Evolutionary conservation across 2,888 invertebrate species (phyloP).

Genomic region (Portevinia maculata): DNA sequence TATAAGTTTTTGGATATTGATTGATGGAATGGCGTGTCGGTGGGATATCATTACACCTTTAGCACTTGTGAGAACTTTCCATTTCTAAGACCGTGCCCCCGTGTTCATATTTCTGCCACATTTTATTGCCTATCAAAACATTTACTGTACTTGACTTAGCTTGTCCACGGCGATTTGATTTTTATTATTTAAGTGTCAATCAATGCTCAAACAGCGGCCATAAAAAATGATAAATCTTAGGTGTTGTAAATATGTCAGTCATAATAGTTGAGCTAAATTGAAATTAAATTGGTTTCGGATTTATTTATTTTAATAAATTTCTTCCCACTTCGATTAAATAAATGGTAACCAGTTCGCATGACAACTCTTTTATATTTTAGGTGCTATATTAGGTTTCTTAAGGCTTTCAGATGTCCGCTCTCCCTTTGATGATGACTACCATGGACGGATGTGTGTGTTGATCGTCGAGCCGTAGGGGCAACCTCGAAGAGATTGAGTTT

Average conservation of each 20-base stretch:
- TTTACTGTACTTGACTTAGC: not conserved
- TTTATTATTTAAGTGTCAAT: not conserved
- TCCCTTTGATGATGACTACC: too few relatives aligned
- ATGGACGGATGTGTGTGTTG: too few relatives aligned
- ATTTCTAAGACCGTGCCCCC: not conserved
- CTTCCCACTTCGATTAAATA: not conserved
- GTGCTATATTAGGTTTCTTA: too few relatives aligned
- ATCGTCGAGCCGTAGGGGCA: too few relatives aligned
- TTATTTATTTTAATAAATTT: not conserved
- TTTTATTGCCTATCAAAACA: not conserved
- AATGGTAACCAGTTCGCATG: not conserved
- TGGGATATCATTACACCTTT: conserved; percentile 11
- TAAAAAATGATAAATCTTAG: not conserved
- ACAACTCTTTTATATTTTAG: conserved; percentile 23
- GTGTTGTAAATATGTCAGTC: not conserved
- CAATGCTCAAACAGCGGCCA: not conserved
- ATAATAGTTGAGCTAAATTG: not conserved
- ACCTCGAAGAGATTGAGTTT: too few relatives aligned
- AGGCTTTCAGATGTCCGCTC: too few relatives aligned
- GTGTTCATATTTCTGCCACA: not conserved
- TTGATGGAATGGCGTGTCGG: not conserved
- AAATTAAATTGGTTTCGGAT: not conserved
- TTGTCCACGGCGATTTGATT: not conserved
- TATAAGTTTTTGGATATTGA: not conserved
- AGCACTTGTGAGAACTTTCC: conserved; percentile 27